Evolutionary conservation across 2,888 invertebrate genomes (phyloP).

Genomic region (Drosophila anomelani): DNA sequence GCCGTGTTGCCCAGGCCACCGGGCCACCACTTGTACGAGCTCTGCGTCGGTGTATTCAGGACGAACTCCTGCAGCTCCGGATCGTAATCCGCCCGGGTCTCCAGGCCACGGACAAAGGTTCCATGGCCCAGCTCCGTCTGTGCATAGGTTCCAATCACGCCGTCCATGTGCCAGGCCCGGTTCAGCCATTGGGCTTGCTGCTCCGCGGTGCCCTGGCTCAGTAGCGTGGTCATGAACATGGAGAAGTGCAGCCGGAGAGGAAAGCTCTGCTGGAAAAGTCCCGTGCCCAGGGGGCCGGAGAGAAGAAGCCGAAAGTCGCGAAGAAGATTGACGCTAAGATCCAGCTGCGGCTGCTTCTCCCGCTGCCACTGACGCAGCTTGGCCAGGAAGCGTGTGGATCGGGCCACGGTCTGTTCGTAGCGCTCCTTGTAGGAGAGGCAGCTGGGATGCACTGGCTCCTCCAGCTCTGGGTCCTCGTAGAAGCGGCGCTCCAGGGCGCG

Average conservation of each 20-base stretch:
- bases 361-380: constrained; percentile 88
- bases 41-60: constrained; percentile 93
- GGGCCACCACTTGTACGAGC: constrained; percentile 99
- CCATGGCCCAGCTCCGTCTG: constrained; percentile 99
- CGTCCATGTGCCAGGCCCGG: constrained; percentile 90
- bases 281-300: constrained; percentile 76
- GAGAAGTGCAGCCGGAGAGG: constrained; percentile 91
- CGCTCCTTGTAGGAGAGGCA: constrained; percentile 78
- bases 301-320: constrained; percentile 71
- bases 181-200: constrained; percentile 95
- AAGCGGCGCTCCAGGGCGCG: constrained; percentile 71
- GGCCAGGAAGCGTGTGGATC: constrained; percentile 86
- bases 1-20: constrained; percentile 96
- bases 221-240: constrained; percentile 95
- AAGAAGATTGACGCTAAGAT: constrained; percentile 50
- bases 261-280: constrained; percentile 79
- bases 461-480: constrained; percentile 71
- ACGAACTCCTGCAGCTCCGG: constrained; percentile 92
- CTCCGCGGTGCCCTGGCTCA: constrained; percentile 93
- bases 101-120: constrained; percentile 94
- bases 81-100: constrained; percentile 97
- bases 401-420: constrained; percentile 71
- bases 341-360: constrained; percentile 18
- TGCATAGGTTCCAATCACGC: constrained; percentile 96
- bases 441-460: constrained; percentile 64